These are phyloP conservation scores for Protodeltote pygarga DNA, from an alignment of 2,888 invertebrate genomes.

Conservation along the genomic window DNA sequence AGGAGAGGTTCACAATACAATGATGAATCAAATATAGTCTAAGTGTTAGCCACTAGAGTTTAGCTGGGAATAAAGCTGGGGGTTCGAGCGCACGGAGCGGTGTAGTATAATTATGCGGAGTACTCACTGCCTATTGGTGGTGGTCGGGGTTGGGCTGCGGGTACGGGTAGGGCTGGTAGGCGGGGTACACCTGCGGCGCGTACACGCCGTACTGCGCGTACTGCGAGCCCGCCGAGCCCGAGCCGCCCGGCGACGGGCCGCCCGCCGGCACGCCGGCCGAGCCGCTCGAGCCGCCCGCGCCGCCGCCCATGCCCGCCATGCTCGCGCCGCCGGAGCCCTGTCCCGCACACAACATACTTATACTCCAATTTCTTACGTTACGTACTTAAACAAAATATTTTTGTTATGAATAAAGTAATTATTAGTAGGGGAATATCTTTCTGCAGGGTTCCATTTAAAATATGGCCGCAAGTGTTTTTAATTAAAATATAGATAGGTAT, in stretches of 20 bases:
- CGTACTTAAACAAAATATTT: too few species aligned
- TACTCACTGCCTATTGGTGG: slow-evolving; percentile 71
- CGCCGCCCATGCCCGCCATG: slow-evolving; percentile 4
- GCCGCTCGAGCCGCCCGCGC: slow-evolving; percentile 34
- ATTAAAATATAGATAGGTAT: too few species aligned
- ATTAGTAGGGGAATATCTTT: too few species aligned
- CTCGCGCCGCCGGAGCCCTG: slow-evolving; percentile 1
- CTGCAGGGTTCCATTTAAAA: too few species aligned
- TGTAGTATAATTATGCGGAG: not conserved
- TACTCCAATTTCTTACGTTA: too few species aligned
- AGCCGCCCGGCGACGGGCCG: slow-evolving; percentile 35
- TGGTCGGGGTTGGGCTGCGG: slow-evolving; percentile 61
- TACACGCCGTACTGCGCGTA: slow-evolving; percentile 72
- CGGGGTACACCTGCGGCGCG: slow-evolving; percentile 70
- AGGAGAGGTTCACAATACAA: too few species aligned
- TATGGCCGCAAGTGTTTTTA: too few species aligned
- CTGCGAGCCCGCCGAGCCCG: slow-evolving; percentile 42
- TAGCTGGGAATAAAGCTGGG: too few species aligned
- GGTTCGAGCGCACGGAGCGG: not conserved
- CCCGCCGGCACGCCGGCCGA: slow-evolving; percentile 18
- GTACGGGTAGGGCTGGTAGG: slow-evolving; percentile 69
- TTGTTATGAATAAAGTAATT: too few species aligned
- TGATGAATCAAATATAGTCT: too few species aligned
- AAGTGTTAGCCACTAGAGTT: too few species aligned
- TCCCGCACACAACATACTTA: slow-evolving; percentile 4